Evolutionary conservation across 2,113 vertebrate species (phyloP).

Genomic region (Elephantulus edwardii): DNA sequence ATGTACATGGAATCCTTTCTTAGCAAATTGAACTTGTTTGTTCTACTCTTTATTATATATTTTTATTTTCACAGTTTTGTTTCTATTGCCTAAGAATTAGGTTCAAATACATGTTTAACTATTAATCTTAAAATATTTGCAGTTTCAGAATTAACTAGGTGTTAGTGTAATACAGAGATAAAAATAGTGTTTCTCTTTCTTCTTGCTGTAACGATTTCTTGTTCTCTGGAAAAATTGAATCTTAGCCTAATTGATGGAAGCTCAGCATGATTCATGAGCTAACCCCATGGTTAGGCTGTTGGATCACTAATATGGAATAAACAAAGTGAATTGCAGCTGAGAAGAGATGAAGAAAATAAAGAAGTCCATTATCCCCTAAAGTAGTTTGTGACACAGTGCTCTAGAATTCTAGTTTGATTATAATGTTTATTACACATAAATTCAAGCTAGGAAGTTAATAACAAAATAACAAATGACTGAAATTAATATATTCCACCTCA

Average conservation of each 20-base stretch:
- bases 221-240: not conserved
- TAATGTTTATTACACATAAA: not conserved
- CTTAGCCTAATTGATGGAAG: not conserved
- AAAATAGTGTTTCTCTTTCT: not conserved
- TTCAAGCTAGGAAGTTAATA: not conserved
- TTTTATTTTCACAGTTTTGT: not conserved
- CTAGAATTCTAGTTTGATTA: not conserved
- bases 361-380: not conserved
- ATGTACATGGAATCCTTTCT: not conserved
- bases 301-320: not conserved
- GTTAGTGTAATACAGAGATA: not conserved
- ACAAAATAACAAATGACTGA: not conserved
- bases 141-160: not conserved
- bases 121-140: not conserved
- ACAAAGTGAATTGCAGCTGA: no score
- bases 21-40: not conserved
- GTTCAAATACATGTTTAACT: not conserved
- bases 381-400: not conserved
- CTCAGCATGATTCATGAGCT: not conserved
- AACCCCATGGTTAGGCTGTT: not conserved
- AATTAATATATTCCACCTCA: no score
- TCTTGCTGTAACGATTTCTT: not conserved
- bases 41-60: not conserved
- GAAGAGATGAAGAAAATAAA: not conserved
- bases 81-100: not conserved